Conservation (phyloP, 2,888 invertebrate species). For the Pilophorus perplexus region DNA sequence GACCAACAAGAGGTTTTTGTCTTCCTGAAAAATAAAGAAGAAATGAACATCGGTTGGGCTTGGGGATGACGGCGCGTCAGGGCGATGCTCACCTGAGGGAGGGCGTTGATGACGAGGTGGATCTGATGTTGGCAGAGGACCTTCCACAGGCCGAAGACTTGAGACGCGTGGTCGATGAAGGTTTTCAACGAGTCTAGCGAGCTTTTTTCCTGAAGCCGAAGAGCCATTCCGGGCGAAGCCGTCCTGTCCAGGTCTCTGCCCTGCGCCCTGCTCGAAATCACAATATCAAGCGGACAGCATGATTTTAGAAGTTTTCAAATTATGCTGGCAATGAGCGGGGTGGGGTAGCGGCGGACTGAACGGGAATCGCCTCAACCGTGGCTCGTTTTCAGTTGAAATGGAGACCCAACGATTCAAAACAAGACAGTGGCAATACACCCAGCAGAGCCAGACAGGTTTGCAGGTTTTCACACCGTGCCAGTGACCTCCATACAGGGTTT, state of each 20-base stretch:
- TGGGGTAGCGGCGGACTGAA: too few relatives aligned
- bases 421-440: too few relatives aligned
- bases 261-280: slow-evolving; percentile 7
- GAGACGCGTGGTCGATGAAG: slow-evolving; percentile 74
- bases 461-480: slow-evolving; percentile 25
- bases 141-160: slow-evolving; percentile 90
- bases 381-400: too few relatives aligned
- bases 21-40: slow-evolving; percentile 54
- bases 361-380: too few relatives aligned
- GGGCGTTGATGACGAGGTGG: slow-evolving; percentile 69
- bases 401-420: too few relatives aligned
- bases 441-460: too few relatives aligned
- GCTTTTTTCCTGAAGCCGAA: slow-evolving; percentile 63
- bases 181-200: slow-evolving; percentile 73
- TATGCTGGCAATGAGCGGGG: too few relatives aligned
- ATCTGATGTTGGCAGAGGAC: slow-evolving; percentile 90
- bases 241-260: slow-evolving; percentile 33
- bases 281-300: slow-evolving; percentile 10
- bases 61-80: slow-evolving; percentile 42
- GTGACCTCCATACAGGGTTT: slow-evolving; percentile 24
- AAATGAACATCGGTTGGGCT: too few relatives aligned
- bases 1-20: slow-evolving; percentile 59
- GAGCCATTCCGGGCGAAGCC: slow-evolving; percentile 7
- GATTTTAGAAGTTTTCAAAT: too few relatives aligned
- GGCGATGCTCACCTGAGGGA: slow-evolving; percentile 51